phyloP scores from a whole-genome alignment of 2,113 vertebrate genomes.

The Trochalopteron elliotii region DNA sequence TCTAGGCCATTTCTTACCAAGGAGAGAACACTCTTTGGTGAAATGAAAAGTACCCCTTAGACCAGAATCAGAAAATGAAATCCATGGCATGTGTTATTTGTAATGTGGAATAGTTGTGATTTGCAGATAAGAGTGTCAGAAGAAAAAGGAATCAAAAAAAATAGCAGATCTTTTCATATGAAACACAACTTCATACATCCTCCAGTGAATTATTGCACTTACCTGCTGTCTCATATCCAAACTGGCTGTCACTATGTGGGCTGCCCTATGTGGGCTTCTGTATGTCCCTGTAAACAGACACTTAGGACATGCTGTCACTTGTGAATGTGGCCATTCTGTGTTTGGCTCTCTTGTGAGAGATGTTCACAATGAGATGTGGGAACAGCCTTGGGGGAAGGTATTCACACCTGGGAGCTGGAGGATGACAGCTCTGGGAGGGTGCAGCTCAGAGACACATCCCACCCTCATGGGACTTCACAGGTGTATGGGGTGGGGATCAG shows the following conservation, averaged over 20 bases:
- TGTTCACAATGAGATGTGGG: not conserved
- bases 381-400: not conserved
- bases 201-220: not conserved
- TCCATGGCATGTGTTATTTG: not conserved
- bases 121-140: not conserved
- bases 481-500: not conserved
- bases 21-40: not conserved
- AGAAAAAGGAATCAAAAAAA: not conserved
- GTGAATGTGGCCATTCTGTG: not conserved
- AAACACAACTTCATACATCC: not conserved
- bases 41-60: not conserved
- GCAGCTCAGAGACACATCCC: not conserved
- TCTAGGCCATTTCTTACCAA: not conserved
- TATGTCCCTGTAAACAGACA: not conserved
- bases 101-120: not conserved
- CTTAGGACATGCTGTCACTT: not conserved
- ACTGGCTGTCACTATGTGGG: not conserved
- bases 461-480: rapidly evolving
- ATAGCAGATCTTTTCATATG: not conserved
- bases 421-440: not conserved
- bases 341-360: not conserved
- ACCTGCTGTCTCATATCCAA: not conserved
- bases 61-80: not conserved
- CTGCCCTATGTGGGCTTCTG: not conserved
- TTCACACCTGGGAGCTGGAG: not conserved